Evolutionary conservation across 2,113 vertebrate genomes (phyloP), one percentile per base, ranked within the genome.

Genomic region (Cercopithecus mona): DNA sequence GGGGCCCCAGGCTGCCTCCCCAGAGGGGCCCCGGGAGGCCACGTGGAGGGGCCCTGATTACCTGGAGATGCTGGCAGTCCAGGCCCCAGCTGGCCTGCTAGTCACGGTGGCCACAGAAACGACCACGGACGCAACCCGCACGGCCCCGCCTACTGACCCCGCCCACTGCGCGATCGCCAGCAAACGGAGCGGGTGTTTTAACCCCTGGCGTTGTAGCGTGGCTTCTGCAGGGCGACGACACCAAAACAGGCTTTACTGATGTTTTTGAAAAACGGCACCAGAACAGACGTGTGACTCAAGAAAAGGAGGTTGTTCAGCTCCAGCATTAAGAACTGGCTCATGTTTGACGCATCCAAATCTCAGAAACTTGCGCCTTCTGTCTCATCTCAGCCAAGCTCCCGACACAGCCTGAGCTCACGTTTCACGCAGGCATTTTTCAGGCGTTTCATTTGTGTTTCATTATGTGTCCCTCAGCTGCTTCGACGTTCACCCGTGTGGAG

Each of bases 281-380:
- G 50, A 22, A 11, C 14, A 10, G 68, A 14, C 23, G 8, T 11
- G 7, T 0, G 13, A 48, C 66, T 20, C 4, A 3, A 20, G 35
- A 2, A 3, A 5, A 72, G 68, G 25, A 12, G 14, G 0, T 22
- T 14, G 68, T 4, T 4, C 59, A 6, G 17, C 18, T 8, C 10
- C 17, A 35, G 27, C 59, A 0, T 35, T 9, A 12, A 52, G 72
- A 43, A 23, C 5, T 16, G 9, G 12, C 13, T 8, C 9, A 18
- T 0, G 6, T 1, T 18, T 3, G 11, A 0, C 0, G 2, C 1
- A 0, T 18, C 20, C 1, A 0, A 27, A 5, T 16, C 55, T 22
- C 61, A 4, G 8, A 27, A 8, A 1, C 32, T 5, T 4, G 16
- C 0, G 4, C 23, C 32, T 35, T 27, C 11, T 48, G 45, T 43